Evolutionary conservation across 2,113 vertebrate species (phyloP).

Genomic region (Podarcis raffonei): DNA sequence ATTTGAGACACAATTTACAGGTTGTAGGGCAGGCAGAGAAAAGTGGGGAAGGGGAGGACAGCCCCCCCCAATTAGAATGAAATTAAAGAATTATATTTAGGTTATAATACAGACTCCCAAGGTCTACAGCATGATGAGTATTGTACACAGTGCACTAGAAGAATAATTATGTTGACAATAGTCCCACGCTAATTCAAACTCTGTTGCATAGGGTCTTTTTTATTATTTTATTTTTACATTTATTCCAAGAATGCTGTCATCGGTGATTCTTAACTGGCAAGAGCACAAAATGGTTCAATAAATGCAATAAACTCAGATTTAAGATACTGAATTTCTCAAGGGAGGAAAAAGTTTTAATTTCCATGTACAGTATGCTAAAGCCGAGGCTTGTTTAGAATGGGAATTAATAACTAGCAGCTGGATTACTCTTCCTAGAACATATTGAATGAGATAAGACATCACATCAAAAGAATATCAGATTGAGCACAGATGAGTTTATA

Average conservation of each 20-base stretch:
- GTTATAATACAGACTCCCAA: constrained; percentile 8
- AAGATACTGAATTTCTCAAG: constrained; percentile 53
- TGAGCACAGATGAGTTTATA: constrained; percentile 46
- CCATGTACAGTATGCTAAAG: constrained; percentile 44
- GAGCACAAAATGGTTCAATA: constrained; percentile 32
- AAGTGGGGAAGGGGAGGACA: no score
- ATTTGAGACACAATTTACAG: constrained; percentile 26
- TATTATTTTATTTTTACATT: constrained; percentile 47
- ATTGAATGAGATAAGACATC: constrained; percentile 37
- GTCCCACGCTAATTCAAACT: constrained; percentile 15
- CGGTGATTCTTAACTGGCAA: constrained; percentile 59
- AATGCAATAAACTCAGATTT: constrained; percentile 34
- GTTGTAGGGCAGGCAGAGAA: not conserved
- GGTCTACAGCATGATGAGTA: not conserved
- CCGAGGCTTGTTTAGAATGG: constrained; percentile 54
- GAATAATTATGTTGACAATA: constrained; percentile 29
- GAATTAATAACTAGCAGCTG: constrained; percentile 48
- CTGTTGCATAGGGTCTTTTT: constrained; percentile 28
- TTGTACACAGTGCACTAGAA: not conserved
- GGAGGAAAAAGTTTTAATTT: constrained; percentile 46
- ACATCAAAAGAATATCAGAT: constrained; percentile 36
- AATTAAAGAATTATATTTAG: constrained; percentile 49
- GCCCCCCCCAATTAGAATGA: not conserved
- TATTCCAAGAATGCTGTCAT: constrained; percentile 49
- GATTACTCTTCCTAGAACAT: constrained; percentile 49